phyloP scores from a whole-genome alignment of 2,113 vertebrate genomes.

The Trinectes maculatus region DNA sequence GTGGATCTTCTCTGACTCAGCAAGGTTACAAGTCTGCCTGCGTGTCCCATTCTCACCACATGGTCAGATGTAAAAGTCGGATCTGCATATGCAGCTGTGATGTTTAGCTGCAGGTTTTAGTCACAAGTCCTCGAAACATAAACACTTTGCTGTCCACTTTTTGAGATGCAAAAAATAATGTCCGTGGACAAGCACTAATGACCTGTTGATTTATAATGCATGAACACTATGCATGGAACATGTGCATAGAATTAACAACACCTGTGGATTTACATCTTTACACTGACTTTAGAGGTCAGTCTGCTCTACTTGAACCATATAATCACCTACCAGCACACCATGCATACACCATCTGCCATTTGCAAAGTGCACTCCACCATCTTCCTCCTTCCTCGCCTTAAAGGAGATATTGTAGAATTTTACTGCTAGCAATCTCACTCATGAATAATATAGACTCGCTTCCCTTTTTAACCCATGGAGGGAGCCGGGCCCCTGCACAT shows the following conservation, averaged over 20 bases:
- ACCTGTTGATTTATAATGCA: not conserved
- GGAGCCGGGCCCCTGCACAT: conserved; percentile 18
- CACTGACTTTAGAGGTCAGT: conserved; percentile 2
- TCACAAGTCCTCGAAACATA: not conserved
- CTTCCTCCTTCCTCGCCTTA: conserved; percentile 1
- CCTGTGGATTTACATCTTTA: conserved; percentile 18
- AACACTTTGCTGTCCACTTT: not conserved
- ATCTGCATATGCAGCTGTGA: not conserved
- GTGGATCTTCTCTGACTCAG: not conserved
- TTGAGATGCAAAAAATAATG: not conserved
- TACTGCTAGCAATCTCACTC: conserved; percentile 17
- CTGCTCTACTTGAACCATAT: not conserved
- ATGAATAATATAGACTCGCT: conserved; percentile 56
- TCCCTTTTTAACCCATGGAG: conserved; percentile 46
- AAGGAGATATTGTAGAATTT: conserved; percentile 13
- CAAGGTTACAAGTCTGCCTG: too few relatives aligned
- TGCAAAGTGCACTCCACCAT: conserved; percentile 1
- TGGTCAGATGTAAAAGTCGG: not conserved
- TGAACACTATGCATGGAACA: too few relatives aligned
- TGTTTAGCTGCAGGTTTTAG: not conserved
- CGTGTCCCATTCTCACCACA: too few relatives aligned
- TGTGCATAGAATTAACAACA: not conserved
- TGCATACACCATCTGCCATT: not conserved
- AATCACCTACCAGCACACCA: conserved; percentile 17
- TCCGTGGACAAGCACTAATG: not conserved